Evolutionary conservation across 2,113 vertebrate species (phyloP), one percentile per base, ranked within the genome.

Genomic region (Datnioides undecimradiatus): DNA sequence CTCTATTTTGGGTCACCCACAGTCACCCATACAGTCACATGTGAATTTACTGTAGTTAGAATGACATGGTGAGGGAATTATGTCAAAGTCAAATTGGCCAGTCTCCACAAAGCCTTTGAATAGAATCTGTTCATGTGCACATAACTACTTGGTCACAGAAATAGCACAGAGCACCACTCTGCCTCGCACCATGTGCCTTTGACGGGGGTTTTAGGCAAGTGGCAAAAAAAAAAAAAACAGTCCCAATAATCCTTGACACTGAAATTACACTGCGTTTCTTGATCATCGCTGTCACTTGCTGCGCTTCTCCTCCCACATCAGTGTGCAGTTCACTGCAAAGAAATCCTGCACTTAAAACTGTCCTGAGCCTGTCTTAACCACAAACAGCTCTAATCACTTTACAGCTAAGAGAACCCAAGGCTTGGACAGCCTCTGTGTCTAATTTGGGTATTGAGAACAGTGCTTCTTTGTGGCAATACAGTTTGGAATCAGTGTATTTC

Each of bases 51-150:
- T 65, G 29, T 34, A 33, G 21, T 49, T 64, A 43, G 17, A 55
- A 58, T 43, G 23, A 67, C 49, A 79, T 51, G 25, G 19, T 59
- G n/a, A 58, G 69, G 65, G 66, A 65, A 69, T 80, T 68, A 86
- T 66, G 62, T 76, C 69, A 76, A 78, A 69, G 76, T 88, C 57
- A 76, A 72, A 70, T 45, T 75, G 55, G 52, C 13, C 41, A 75
- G 52, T n/a, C 69, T 45, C 38, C 55, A n/a, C 38, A 38, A 79
- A 66, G 41, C 29, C 19, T 73, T 57, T 69, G 70, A 79, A 69
- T 38, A 21, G 10, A 33, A 73, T 74, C 17, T 68, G 36, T 59
- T 57, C 21, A 13, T 62, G 45, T 74, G 51, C 14, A 51, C 23
- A 52, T 67, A n/a, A n/a, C n/a, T 52, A 49, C 49, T 66, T 19